Percentiles rank a stretch among this genome's conserved stretches.
Conservation (phyloP, 2,113 vertebrate species). For the Chlamydotis undulata region DNA sequence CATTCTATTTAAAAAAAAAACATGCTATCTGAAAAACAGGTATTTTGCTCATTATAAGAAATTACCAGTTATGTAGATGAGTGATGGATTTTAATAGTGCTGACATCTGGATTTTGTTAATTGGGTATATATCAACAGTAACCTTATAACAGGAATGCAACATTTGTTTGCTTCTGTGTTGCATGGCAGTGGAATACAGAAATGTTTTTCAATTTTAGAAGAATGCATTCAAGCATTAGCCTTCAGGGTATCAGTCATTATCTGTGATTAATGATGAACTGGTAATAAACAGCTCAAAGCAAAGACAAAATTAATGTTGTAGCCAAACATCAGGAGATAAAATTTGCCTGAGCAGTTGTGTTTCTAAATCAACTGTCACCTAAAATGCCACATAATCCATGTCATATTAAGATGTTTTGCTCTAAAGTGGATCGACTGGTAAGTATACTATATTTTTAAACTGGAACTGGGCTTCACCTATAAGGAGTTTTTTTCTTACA, state of each 20-base stretch:
- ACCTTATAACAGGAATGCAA: neutral
- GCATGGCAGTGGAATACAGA: neutral
- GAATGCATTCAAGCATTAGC: constrained; percentile 8
- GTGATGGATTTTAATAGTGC: neutral
- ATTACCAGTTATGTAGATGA: neutral
- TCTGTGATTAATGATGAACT: constrained; percentile 14
- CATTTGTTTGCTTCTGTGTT: neutral
- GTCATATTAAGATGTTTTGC: neutral
- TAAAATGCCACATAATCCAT: constrained; percentile 13
- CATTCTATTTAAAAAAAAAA: neutral
- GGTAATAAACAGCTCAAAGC: constrained; percentile 9
- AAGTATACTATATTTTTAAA: neutral
- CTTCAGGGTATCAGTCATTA: neutral
- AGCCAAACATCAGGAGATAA: constrained; percentile 25
- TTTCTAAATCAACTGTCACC: constrained; percentile 26
- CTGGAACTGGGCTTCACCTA: neutral
- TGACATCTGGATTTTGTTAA: neutral
- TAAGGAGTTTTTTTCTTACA: neutral
- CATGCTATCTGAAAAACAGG: neutral
- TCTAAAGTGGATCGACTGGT: neutral
- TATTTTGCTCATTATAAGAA: neutral
- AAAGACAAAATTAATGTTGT: constrained; percentile 44
- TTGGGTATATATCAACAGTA: neutral
- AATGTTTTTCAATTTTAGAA: constrained; percentile 7
- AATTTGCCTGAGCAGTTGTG: neutral